Evolutionary conservation across 2,113 vertebrate species (phyloP).

Genomic region (Redunca redunca): DNA sequence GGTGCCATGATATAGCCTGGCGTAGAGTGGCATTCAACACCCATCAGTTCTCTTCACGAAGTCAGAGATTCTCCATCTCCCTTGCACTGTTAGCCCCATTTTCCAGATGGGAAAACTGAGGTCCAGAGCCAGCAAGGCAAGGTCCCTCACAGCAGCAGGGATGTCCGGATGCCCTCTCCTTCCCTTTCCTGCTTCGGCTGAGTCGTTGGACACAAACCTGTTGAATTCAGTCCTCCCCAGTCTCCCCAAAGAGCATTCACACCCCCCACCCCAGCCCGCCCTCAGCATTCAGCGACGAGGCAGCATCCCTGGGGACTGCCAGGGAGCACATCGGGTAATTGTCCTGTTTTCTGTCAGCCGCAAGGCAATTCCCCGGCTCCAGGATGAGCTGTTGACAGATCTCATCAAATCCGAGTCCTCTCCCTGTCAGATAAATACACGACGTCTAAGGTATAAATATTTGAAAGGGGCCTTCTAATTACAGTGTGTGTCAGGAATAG

Average conservation of each 20-base stretch:
- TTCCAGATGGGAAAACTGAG: background rate
- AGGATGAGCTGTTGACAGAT: constrained; percentile 50
- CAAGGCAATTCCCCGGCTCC: background rate
- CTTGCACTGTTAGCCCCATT: background rate
- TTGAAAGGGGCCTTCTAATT: constrained; percentile 64
- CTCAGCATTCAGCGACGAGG: fast-evolving
- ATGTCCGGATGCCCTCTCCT: fast-evolving
- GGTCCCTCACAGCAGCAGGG: background rate
- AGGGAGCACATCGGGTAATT: constrained; percentile 28
- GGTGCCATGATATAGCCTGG: background rate
- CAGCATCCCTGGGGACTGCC: background rate
- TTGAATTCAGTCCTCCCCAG: background rate
- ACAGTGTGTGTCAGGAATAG: constrained; percentile 53
- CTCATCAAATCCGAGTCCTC: constrained; percentile 46
- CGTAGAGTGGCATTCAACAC: background rate
- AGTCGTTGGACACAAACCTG: background rate
- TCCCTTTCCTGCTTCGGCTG: background rate
- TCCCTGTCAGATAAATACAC: background rate
- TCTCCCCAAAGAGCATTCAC: background rate
- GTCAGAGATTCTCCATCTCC: background rate
- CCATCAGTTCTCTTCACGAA: background rate
- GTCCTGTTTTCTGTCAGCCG: constrained; percentile 51
- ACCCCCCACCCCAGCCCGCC: fast-evolving
- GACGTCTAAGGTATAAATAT: constrained; percentile 62
- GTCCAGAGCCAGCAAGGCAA: background rate